phyloP scores from a whole-genome alignment of 2,797 vertebrate species.

The Cheirogaleus major region DNA sequence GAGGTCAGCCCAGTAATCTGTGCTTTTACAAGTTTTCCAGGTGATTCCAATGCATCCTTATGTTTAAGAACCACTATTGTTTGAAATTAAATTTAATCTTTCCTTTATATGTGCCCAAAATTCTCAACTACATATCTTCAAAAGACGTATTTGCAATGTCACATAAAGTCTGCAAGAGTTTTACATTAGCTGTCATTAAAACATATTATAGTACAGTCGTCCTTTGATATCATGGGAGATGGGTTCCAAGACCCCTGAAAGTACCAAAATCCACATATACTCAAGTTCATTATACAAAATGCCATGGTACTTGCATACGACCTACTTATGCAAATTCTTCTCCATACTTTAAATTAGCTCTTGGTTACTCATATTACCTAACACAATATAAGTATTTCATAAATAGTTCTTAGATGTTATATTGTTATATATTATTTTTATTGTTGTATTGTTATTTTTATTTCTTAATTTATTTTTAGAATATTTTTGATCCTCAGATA shows the following conservation, averaged over 20 bases:
- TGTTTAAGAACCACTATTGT: neutral
- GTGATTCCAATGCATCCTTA: neutral
- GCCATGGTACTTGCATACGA: neutral
- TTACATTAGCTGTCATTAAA: neutral
- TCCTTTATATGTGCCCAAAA: neutral
- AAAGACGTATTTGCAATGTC: neutral
- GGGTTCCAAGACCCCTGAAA: neutral
- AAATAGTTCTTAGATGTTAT: neutral
- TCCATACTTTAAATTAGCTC: neutral
- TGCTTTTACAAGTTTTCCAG: neutral
- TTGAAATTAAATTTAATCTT: neutral
- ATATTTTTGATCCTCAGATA: neutral
- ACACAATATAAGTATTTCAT: neutral
- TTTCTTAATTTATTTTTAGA: neutral
- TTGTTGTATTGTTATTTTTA: neutral
- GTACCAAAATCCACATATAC: neutral
- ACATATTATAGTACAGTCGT: neutral
- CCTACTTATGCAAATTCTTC: neutral
- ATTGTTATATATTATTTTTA: neutral
- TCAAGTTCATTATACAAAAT: neutral
- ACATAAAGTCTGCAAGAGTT: neutral
- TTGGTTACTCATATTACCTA: neutral
- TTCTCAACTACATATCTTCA: neutral
- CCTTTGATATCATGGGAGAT: neutral
- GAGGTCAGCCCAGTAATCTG: neutral